A percentile compares a stretch with the other conserved stretches of the same genome.
Conservation (phyloP, 1,140 invertebrate genomes). For the Sycophila sp. region DNA sequence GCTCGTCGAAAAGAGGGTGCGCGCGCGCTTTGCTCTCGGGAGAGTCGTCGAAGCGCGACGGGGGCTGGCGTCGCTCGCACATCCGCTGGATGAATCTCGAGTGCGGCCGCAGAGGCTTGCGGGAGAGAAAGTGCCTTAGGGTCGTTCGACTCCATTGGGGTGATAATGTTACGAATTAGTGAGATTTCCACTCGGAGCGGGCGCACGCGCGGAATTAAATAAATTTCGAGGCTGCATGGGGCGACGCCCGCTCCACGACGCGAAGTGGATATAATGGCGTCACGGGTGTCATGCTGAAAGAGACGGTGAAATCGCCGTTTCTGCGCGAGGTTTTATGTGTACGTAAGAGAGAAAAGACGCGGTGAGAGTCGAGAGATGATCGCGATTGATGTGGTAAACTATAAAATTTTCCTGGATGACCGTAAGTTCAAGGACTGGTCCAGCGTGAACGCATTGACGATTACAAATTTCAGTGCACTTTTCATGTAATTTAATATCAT, state of each 20-base stretch:
- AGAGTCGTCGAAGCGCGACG: slow-evolving; percentile 6
- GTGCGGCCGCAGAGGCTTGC: neutral
- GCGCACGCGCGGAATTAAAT: slow-evolving; percentile 47
- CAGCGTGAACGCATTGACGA: no score
- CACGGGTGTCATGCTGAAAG: slow-evolving; percentile 10
- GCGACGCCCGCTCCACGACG: neutral
- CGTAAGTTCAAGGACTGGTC: no score
- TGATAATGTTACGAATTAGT: slow-evolving; percentile 64
- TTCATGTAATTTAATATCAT: no score
- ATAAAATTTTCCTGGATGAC: slow-evolving; percentile 11
- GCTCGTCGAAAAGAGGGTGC: slow-evolving; percentile 1
- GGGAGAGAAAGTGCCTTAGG: neutral
- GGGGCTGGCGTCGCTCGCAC: neutral
- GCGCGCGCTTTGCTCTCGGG: slow-evolving; percentile 7
- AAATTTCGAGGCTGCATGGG: slow-evolving; percentile 42
- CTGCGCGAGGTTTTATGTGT: no score
- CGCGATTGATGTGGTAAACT: neutral
- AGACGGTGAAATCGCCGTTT: slow-evolving; percentile 14
- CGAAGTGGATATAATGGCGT: slow-evolving; percentile 18
- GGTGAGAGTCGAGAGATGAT: neutral
- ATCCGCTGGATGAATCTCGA: slow-evolving; percentile 50
- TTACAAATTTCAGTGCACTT: no score
- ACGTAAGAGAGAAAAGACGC: neutral
- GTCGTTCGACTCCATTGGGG: slow-evolving; percentile 54
- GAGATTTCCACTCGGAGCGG: slow-evolving; percentile 53